phyloP scores from a whole-genome alignment of 2,888 invertebrate genomes.

The Hartigia nigra region DNA sequence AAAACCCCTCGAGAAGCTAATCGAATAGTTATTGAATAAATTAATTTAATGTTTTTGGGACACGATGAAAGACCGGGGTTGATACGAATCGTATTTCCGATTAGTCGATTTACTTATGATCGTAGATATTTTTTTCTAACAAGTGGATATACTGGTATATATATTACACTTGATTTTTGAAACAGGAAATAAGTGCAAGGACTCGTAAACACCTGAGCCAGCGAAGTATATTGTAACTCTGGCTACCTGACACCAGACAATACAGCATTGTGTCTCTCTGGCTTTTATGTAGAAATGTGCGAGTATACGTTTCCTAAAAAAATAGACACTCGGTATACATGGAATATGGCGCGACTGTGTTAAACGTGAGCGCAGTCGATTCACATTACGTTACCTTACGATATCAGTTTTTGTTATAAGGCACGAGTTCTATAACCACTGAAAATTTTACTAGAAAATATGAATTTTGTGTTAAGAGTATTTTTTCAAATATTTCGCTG shows the following conservation, averaged over 20 bases:
- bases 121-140: background rate
- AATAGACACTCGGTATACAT: background rate
- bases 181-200: background rate
- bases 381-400: background rate
- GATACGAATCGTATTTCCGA: too few relatives aligned
- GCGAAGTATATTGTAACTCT: conserved; percentile 24
- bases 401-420: background rate
- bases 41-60: background rate
- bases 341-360: background rate
- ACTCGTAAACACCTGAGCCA: conserved; percentile 32
- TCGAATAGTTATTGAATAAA: background rate
- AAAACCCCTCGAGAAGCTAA: background rate
- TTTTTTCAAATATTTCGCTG: background rate
- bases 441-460: background rate
- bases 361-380: background rate
- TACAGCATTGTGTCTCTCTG: conserved; percentile 36
- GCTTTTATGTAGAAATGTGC: background rate
- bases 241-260: conserved; percentile 38
- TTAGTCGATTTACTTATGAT: background rate
- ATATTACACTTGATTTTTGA: background rate
- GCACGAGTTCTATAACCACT: background rate
- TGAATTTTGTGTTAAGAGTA: background rate
- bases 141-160: background rate
- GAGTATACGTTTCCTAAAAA: background rate
- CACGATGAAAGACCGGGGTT: background rate